Base-by-base conservation (phyloP, 2,888 invertebrate genomes). In the Caradrina kadenii region DNA sequence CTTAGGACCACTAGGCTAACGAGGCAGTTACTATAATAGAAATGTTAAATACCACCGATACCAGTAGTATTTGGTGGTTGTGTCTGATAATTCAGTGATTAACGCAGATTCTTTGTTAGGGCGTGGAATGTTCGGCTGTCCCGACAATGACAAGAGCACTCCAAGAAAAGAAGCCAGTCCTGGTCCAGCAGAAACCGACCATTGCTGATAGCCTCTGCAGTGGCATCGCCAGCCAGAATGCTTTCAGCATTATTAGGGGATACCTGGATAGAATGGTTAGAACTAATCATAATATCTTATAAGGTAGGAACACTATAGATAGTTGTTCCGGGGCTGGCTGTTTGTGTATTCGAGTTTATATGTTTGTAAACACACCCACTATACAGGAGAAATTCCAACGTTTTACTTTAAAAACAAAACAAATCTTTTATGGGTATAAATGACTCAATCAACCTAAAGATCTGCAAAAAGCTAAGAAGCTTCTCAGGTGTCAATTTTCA, bases 71-170 rank as follows among this genome's bases (percentile, higher is more conserved):
- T n/a, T n/a, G n/a, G n/a, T n/a, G 2, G 5, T 13, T 10, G 19
- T 22, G 1, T 67, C 13, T 19, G 21, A 45, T 49, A 17, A 53
- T 39, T 21, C 2, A 49, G 17, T 19, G 42, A 26, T 53, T 58
- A 15, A 69, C 39, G 11, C 31, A 52, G 0, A n/a, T 39, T 49
- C 31, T 56, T 59, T 60, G 42, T 7, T 85, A 97, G 97, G 98
- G 98, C 10, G 98, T 98, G 0, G 99, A 99, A 93, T 97, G 98
- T 5, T 98, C 98, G 84, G 96, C 97, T 75, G 98, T 98, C 88
- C 97, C 98, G 2, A 98, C 98, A 85, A 98, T 98, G 93, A 94
- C 89, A 4, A 84, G 96, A 15, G 98, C 98, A 0, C 85, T 98
- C 63, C 86, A 87, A 93, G 97, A 88, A 96, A 96, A 73, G 97